A percentile compares a stretch with the other conserved stretches of the same genome.
Evolutionary conservation across 2,797 vertebrate species (phyloP).

Genomic region (Adrianichthys oophorus): DNA sequence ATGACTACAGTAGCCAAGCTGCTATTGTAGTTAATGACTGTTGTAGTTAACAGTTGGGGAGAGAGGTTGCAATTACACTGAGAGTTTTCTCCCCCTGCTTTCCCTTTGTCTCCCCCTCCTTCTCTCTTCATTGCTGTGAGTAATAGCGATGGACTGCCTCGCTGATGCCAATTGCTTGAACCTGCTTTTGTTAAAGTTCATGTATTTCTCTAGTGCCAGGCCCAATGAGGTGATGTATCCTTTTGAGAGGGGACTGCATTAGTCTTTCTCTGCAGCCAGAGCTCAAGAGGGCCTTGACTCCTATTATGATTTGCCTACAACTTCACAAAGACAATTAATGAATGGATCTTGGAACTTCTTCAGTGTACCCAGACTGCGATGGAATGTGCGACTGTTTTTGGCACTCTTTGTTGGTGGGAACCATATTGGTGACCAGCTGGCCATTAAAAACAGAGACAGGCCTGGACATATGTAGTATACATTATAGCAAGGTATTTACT

Average conservation of each 20-base stretch:
- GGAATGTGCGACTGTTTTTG: conserved; percentile 73
- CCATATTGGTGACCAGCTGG: conserved; percentile 87
- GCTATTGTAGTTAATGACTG: conserved; percentile 86
- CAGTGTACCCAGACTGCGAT: conserved; percentile 72
- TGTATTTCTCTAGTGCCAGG: conserved; percentile 78
- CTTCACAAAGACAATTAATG: conserved; percentile 82
- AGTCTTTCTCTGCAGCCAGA: conserved; percentile 67
- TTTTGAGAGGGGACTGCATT: conserved; percentile 77
- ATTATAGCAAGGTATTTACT: conserved; percentile 82
- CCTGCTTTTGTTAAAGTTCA: conserved; percentile 83
- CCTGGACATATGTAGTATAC: conserved; percentile 83
- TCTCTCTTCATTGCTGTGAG: conserved; percentile 67
- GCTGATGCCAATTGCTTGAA: conserved; percentile 79
- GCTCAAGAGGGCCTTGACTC: conserved; percentile 71
- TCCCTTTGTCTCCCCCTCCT: conserved; percentile 65
- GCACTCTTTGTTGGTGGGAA: conserved; percentile 70
- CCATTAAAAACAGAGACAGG: conserved; percentile 79
- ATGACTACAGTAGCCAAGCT: conserved; percentile 81
- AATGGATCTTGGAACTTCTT: conserved; percentile 80
- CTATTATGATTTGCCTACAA: conserved; percentile 79
- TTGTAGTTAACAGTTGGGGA: conserved; percentile 84
- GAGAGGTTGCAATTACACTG: conserved; percentile 82
- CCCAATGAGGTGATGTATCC: conserved; percentile 79
- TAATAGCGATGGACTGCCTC: conserved; percentile 75
- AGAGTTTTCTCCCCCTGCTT: conserved; percentile 72